Percentiles rank a stretch among this genome's conserved stretches.
These are phyloP conservation scores for Eurypyga helias DNA, from an alignment of 2,113 vertebrate species.

Conservation along the genomic window DNA sequence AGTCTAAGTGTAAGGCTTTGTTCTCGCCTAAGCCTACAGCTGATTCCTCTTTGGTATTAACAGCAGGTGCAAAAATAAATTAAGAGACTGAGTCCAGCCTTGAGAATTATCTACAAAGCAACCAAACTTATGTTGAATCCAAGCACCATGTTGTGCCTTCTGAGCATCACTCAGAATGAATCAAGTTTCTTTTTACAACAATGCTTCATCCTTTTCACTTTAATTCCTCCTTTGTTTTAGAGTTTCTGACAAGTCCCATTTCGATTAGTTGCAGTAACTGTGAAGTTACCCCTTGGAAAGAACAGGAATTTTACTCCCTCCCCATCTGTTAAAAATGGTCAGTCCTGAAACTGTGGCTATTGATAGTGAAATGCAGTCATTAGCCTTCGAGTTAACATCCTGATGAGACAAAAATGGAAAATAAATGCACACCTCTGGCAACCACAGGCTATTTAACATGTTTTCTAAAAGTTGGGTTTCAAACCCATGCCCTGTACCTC, in stretches of 20 bases:
- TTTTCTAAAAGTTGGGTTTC: not conserved
- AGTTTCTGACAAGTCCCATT: not conserved
- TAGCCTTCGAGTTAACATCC: not conserved
- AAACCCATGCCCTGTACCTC: not conserved
- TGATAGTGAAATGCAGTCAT: not conserved
- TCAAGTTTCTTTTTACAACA: not conserved
- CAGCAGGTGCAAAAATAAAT: not conserved
- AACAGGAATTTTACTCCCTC: not conserved
- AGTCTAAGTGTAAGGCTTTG: not conserved
- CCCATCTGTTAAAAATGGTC: not conserved
- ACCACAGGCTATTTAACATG: fast-evolving
- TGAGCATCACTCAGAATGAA: not conserved
- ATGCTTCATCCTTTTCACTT: not conserved
- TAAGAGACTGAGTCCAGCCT: not conserved
- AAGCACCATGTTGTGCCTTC: not conserved
- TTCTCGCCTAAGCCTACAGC: not conserved
- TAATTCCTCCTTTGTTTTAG: not conserved
- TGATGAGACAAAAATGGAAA: not conserved
- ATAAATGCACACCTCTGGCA: not conserved
- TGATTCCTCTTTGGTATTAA: not conserved
- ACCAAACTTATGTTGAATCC: not conserved
- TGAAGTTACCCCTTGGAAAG: not conserved
- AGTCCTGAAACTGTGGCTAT: not conserved
- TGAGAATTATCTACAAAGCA: not conserved
- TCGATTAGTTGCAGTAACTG: not conserved